Evolutionary conservation across 2,888 invertebrate species (phyloP), one percentile per base, ranked within the genome.

Genomic region (Dromius quadrimaculatus): DNA sequence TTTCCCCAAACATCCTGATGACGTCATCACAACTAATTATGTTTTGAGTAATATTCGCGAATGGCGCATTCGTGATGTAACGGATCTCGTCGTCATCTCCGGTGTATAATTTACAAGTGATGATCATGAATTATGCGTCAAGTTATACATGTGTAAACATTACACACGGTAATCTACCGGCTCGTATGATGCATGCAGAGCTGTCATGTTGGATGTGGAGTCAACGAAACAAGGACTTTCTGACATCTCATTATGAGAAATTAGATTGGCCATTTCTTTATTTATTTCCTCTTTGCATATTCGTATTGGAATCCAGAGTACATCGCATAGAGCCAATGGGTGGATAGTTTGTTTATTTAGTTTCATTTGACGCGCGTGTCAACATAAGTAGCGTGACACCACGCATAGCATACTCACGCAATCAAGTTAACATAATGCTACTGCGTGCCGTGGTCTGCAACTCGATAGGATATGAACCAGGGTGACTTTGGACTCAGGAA

Each of bases 121-220:
- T 64, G 64, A 64, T 64, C 64, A 64, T 64, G 64, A 64, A 64
- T 64, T 64, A 64, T 64, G 64, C 64, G 64, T 17, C 34, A 64
- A 64, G 64, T 64, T 64, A 64, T 64, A 47, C 64, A 64, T 64
- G 64, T 64, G 64, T 64, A 64, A 64, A 64, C 64, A 47, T 34
- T 45, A 63, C 32, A 23, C 63, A 32, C 8, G 28, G 19, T 36
- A 61, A 34, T 19, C 28, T 20, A 23, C 13, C 47, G 23, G 20
- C 47, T 11, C 47, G 13, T 15, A 13, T 47, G 47, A 47, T 47
- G 47, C 47, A 47, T 47, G 47, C 15, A 6, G n/a, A 5, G 47
- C 23, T 23, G 28, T 5, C 28, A 28, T 28, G n/a, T n/a, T n/a
- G n/a, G n/a, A n/a, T n/a, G n/a, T n/a, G n/a, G n/a, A n/a, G n/a